These are phyloP conservation scores for Ptilorrhoa leucosticta DNA, from an alignment of 2,113 vertebrate species.

Conservation along the genomic window DNA sequence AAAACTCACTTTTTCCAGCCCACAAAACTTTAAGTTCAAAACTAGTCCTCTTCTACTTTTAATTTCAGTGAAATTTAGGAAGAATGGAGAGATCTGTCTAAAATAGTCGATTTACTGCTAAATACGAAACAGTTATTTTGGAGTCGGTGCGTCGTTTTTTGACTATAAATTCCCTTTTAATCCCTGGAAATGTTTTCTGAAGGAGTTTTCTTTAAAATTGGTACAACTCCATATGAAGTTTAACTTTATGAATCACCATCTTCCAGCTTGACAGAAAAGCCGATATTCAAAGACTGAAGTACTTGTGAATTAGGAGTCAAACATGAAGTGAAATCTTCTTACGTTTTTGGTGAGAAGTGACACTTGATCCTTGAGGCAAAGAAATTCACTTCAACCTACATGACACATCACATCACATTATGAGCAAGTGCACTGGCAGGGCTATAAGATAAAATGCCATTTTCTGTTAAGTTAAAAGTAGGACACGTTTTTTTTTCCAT, in stretches of 20 bases:
- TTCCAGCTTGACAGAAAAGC: background rate
- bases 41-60: background rate
- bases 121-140: background rate
- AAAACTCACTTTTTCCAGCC: background rate
- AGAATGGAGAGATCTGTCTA: background rate
- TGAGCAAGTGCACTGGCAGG: conserved; percentile 8
- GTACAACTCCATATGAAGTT: background rate
- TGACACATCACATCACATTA: conserved; percentile 11
- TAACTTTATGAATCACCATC: background rate
- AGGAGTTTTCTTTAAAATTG: background rate
- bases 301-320: conserved; percentile 24
- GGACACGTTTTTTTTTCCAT: background rate
- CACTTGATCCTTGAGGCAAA: conserved; percentile 35
- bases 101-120: background rate
- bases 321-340: conserved; percentile 39
- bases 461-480: conserved; percentile 42
- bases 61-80: background rate
- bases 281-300: background rate
- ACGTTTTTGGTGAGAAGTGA: background rate
- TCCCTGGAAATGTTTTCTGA: background rate
- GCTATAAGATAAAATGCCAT: conserved; percentile 15
- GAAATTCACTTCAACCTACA: conserved; percentile 20
- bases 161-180: background rate
- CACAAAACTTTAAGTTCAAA: background rate
- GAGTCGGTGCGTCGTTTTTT: background rate